phyloP scores from a whole-genome alignment of 2,797 vertebrate genomes.

The Thalassophryne amazonica region DNA sequence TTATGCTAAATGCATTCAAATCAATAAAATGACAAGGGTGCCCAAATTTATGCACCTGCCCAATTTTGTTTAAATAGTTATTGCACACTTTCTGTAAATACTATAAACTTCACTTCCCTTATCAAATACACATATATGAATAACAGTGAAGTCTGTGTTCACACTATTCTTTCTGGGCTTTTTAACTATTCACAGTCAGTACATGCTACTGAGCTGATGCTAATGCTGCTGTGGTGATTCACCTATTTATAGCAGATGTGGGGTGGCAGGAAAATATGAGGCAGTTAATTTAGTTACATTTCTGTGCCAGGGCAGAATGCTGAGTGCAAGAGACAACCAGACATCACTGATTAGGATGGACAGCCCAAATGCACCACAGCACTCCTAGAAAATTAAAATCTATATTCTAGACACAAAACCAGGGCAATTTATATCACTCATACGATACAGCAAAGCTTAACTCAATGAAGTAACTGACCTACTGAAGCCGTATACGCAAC shows the following conservation, averaged over 20 bases:
- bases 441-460: neutral
- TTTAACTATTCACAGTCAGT: neutral
- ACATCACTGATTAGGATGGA: constrained; percentile 36
- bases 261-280: constrained; percentile 13
- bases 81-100: no score
- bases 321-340: constrained; percentile 9
- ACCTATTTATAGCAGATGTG: constrained; percentile 22
- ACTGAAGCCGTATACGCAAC: no score
- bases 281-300: constrained; percentile 24
- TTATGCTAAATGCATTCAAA: no score
- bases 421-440: neutral
- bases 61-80: no score
- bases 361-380: constrained; percentile 17
- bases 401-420: neutral
- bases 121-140: neutral
- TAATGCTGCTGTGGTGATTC: neutral
- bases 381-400: constrained; percentile 31
- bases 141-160: neutral
- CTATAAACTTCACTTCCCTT: no score
- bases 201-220: neutral
- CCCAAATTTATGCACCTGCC: no score
- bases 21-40: no score
- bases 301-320: constrained; percentile 22
- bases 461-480: neutral
- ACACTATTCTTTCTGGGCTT: neutral